Percentiles rank a stretch among this genome's conserved stretches.
Evolutionary conservation across 2,113 vertebrate species (phyloP).

Genomic region (Mustela lutreola): DNA sequence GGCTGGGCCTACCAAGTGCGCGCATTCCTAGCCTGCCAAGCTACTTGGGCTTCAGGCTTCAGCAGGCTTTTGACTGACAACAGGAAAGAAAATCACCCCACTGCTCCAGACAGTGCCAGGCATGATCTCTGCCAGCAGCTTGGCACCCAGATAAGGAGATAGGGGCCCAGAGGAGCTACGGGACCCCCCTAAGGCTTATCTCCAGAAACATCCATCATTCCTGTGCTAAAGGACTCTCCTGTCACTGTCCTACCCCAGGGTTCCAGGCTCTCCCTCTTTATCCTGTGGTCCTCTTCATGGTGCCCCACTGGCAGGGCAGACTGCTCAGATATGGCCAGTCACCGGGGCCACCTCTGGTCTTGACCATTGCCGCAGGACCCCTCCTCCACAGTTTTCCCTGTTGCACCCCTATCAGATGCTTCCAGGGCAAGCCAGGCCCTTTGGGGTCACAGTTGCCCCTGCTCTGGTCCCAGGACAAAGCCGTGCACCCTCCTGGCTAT

Average conservation of each 20-base stretch:
- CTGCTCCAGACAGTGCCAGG: not conserved
- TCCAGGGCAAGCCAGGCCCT: not conserved
- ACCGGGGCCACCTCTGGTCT: not conserved
- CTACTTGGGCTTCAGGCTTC: not conserved
- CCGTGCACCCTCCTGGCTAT: not conserved
- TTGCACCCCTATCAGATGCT: not conserved
- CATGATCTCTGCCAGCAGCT: not conserved
- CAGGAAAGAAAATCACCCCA: constrained; percentile 53
- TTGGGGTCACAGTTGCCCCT: not conserved
- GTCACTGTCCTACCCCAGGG: not conserved
- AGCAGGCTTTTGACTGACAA: constrained; percentile 53
- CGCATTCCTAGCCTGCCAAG: not conserved
- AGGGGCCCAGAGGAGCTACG: not conserved
- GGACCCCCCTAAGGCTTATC: not conserved
- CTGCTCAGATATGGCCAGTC: not conserved
- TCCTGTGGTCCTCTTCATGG: not conserved
- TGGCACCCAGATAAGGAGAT: not conserved
- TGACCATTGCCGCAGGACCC: not conserved
- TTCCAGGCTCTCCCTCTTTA: not conserved
- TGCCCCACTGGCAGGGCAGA: not conserved
- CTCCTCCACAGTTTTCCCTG: not conserved
- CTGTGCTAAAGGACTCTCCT: not conserved
- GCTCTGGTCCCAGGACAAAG: not conserved
- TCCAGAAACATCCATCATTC: not conserved
- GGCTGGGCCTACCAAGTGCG: constrained; percentile 1